A percentile compares a stretch with the other conserved stretches of the same genome.
phyloP scores from a whole-genome alignment of 64 coral and sea anemone species.

The Stichodactyla helianthus region DNA sequence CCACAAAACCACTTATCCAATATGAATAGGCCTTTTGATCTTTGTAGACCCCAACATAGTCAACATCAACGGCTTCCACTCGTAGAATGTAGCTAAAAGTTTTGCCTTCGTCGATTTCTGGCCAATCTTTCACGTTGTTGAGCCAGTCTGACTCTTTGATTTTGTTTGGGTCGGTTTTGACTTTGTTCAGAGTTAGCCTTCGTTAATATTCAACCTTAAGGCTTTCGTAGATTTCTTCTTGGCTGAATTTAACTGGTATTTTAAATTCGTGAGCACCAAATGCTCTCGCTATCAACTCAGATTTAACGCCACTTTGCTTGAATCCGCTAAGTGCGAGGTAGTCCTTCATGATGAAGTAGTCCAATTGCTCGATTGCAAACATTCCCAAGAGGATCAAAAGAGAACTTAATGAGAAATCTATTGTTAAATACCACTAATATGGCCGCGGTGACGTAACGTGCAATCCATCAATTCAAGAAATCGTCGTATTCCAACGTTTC shows the following conservation, averaged over 20 bases:
- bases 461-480: no score
- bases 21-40: conserved; percentile 43
- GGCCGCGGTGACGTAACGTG: no score
- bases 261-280: conserved; percentile 55
- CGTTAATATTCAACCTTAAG: conserved; percentile 9
- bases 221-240: conserved; percentile 17
- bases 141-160: conserved; percentile 25
- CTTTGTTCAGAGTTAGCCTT: not conserved
- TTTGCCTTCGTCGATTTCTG: conserved; percentile 36
- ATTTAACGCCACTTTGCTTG: conserved; percentile 43
- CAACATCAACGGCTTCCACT: conserved; percentile 50
- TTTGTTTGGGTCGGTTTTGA: conserved; percentile 37
- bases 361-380: no score
- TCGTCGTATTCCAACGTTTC: conserved; percentile 69
- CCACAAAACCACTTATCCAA: conserved; percentile 59
- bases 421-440: no score
- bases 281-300: conserved; percentile 50
- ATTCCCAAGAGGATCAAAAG: no score
- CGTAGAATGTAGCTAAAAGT: conserved; percentile 49
- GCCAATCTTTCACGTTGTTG: conserved; percentile 37
- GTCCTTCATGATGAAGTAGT: conserved; percentile 63
- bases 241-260: conserved; percentile 24
- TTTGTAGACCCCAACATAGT: conserved; percentile 55
- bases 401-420: no score
- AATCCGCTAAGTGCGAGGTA: conserved; percentile 47